Evolutionary conservation across 2,797 vertebrate species (phyloP), one percentile per base, ranked within the genome.

Genomic region (Eospalax fontanierii): DNA sequence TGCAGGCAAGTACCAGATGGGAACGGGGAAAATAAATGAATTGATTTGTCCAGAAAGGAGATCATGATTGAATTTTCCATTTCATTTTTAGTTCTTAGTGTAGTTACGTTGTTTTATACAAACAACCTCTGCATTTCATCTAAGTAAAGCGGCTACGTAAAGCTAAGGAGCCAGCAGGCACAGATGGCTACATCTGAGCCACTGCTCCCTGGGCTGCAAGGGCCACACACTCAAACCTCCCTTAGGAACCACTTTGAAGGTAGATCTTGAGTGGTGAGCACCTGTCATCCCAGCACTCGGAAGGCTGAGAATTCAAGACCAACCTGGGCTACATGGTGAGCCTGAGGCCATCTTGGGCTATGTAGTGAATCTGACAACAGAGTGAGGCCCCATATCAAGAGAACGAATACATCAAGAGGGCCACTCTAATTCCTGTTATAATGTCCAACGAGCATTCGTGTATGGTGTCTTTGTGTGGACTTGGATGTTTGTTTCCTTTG

Each of bases 1-100:
- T 96, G 91, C 87, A 96, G 96, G 96, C 89, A 95, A 95, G 90
- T 93, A 81, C 96, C 97, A 97, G 96, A 97, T 96, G 94, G 95
- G 84, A 97, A 83, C 83, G 85, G 96, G 89, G 81, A 93, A 97
- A 96, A 92, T 95, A 95, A 96, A 93, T 89, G 96, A 94, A 82
- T 92, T 91, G 91, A 95, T 97, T 97, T 97, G 93, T 94, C 91
- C 89, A 95, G 92, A 95, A 93, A 96, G 94, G 95, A 86, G 83
- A 92, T 93, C 71, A 79, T 95, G 93, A 91, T 96, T 95, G 91
- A 95, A 96, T 96, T 96, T 97, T 97, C 93, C 85, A 92, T 87
- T 95, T 97, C 93, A 85, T 90, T 96, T 96, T 96, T 83, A 95
- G 96, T 97, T 95, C 82, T 95, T 94, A 54, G 93, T 91, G 78